Conservation (phyloP, 1,140 invertebrate species). For the Drosophila melanogaster region Release_6_plus_ISO1_MT NT_033779.5:11447001-11447500, state of each 20-base stretch:
- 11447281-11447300: neutral
- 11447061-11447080: neutral
- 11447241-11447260: conserved; percentile 45
- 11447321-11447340: conserved; percentile 9
- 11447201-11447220: conserved; percentile 46
- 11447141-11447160: conserved; percentile 16
- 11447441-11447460: neutral
- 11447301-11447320: conserved; percentile 63
- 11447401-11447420: conserved; percentile 34
- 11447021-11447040: too few relatives aligned
- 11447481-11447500: conserved; percentile 62
- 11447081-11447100: neutral
- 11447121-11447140: conserved; percentile 24
- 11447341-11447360: conserved; percentile 59
- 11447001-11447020: too few relatives aligned
- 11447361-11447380: conserved; percentile 23
- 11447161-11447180: conserved; percentile 20
- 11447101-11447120: neutral
- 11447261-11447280: conserved; percentile 12
- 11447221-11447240: conserved; percentile 58
- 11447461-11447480: neutral
- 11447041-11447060: too few relatives aligned
- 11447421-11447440: conserved; percentile 30
- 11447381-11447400: conserved; percentile 44
- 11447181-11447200: conserved; percentile 18